Evolutionary conservation across 1,140 invertebrate genomes (phyloP).

Genomic region (Manduca sexta): DNA sequence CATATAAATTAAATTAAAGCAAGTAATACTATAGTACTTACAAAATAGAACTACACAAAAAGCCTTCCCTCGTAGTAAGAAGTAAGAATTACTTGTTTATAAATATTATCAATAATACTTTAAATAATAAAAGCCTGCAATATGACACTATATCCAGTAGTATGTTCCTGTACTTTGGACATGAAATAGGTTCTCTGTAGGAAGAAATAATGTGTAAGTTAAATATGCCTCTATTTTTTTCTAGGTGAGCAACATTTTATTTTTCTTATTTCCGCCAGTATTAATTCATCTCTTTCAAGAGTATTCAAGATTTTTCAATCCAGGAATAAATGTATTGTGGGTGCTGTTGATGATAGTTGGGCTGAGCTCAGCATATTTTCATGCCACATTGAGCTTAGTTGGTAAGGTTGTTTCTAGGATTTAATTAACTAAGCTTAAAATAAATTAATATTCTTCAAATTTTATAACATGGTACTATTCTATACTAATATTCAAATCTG

Average conservation of each 20-base stretch:
- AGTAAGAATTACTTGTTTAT: no score
- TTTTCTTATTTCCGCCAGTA: conserved; percentile 84
- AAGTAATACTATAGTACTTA: no score
- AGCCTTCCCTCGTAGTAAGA: no score
- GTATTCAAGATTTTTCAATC: conserved; percentile 82
- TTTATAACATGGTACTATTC: not conserved
- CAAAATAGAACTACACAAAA: no score
- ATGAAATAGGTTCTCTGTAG: no score
- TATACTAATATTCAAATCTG: not conserved
- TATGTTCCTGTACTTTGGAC: no score
- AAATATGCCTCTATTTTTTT: conserved; percentile 17
- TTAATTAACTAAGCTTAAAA: not conserved
- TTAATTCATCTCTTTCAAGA: conserved; percentile 84
- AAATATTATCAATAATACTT: no score
- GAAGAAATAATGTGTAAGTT: no score
- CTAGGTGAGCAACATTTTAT: conserved; percentile 86
- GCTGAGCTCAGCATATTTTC: conserved; percentile 87
- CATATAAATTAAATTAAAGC: no score
- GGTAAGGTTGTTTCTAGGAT: conserved; percentile 60
- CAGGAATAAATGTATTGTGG: conserved; percentile 85
- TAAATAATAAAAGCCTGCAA: no score
- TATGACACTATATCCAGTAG: no score
- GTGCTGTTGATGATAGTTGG: conserved; percentile 83
- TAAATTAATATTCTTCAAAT: not conserved
- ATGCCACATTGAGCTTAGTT: conserved; percentile 86